These are phyloP conservation scores for Cynodonichthys magdalenae DNA, from an alignment of 2,797 vertebrate genomes.

Conservation along the genomic window DNA sequence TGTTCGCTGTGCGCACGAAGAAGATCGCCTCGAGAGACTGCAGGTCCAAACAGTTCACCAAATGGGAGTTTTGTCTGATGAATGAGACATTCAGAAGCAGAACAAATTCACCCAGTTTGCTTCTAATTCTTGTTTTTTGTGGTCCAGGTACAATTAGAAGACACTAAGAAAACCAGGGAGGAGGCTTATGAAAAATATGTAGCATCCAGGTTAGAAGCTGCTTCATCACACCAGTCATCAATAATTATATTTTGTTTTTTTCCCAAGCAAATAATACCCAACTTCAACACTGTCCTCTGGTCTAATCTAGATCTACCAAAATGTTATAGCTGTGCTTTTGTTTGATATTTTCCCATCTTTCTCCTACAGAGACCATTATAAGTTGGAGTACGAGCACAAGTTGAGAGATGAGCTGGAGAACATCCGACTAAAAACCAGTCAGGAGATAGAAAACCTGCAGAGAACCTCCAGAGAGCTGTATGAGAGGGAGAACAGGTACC, in stretches of 20 bases:
- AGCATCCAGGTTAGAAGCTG: constrained; percentile 85
- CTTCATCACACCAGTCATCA: not conserved
- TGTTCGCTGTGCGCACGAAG: constrained; percentile 91
- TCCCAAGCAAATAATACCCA: not conserved
- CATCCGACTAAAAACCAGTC: constrained; percentile 90
- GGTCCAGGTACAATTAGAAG: constrained; percentile 88
- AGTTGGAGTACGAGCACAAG: constrained; percentile 93
- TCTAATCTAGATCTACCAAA: not conserved
- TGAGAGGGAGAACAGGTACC: constrained; percentile 95
- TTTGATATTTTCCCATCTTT: constrained; percentile 4
- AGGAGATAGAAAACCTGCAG: constrained; percentile 94
- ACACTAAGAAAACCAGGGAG: constrained; percentile 92
- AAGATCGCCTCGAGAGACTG: constrained; percentile 92
- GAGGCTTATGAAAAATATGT: constrained; percentile 97
- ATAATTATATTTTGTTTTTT: not conserved
- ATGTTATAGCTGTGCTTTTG: not conserved
- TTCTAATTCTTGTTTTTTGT: constrained; percentile 17
- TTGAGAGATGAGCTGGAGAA: constrained; percentile 91
- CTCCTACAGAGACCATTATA: constrained; percentile 88
- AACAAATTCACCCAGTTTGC: not conserved
- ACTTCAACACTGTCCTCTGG: not conserved
- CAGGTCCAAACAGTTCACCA: constrained; percentile 62
- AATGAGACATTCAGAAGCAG: not conserved
- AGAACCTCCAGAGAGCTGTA: constrained; percentile 94
- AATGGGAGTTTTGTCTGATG: not conserved